Evolutionary conservation across 1,140 invertebrate species (phyloP), one percentile per base, ranked within the genome.

Genomic region (Trichoplusia ni): DNA sequence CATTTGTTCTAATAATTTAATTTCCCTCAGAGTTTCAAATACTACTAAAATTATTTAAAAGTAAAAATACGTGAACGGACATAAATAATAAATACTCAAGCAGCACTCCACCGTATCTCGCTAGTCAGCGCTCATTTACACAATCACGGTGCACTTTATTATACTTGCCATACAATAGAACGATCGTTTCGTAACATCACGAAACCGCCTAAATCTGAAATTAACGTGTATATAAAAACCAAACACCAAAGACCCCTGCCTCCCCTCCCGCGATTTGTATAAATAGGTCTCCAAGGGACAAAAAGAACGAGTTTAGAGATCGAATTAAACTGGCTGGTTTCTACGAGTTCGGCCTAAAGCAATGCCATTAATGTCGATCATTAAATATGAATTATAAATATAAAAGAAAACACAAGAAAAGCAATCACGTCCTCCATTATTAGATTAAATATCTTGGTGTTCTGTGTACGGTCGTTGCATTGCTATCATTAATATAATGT

Each of bases 311-410:
- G 71, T 68, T 72, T 18, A 73, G 18, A 68, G 77, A 23, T 76
- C 82, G 46, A 2, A 4, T 18, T 72, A 69, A 1, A 65, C 33
- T 83, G 75, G 82, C 44, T 61, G 37, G 18, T 51, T 16, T 60
- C 56, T 63, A 54, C 51, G 46, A 73, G 44, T 51, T 40, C 56
- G 73, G 73, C 75, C 75, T 75, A 79, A 84, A 83, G 79, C 77
- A 80, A 76, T 75, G 75, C 79, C 80, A 86, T 83, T 86, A 86
- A 83, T 78, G 80, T 83, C 76, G 82, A 87, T 88, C 84, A 83
- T 87, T 87, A 84, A 87, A 86, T 84, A 86, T 86, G 79, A 85
- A 87, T 86, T 87, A 87, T 88, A 86, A 86, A 86, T 84, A 82
- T 82, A 80, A 86, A 81, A 86, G 82, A 84, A 86, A 82, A 75